A percentile compares a stretch with the other conserved stretches of the same genome.
phyloP scores from a whole-genome alignment of 2,888 invertebrate species.

The Choreutis nemorana region DNA sequence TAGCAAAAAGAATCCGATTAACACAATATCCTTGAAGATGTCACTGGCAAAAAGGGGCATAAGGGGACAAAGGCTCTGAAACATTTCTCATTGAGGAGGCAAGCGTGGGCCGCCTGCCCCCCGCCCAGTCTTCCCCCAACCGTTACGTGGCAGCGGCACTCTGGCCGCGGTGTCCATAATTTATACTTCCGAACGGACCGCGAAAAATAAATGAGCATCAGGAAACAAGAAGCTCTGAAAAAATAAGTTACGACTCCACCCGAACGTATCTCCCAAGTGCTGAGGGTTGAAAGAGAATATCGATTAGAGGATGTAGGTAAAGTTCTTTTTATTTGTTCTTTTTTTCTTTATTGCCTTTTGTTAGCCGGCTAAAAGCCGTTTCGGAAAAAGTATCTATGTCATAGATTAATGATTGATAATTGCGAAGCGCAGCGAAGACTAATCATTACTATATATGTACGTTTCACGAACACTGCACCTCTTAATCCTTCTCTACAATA shows the following conservation, averaged over 20 bases:
- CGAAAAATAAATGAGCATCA: conserved; percentile 55
- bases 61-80: conserved; percentile 53
- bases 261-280: conserved; percentile 14
- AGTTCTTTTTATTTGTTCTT: too few relatives aligned
- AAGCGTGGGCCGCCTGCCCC: conserved; percentile 15
- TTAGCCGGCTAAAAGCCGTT: too few relatives aligned
- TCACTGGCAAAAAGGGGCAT: conserved; percentile 54
- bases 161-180: conserved; percentile 56
- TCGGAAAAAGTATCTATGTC: too few relatives aligned
- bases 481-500: too few relatives aligned
- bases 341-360: too few relatives aligned
- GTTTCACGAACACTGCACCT: too few relatives aligned
- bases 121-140: too few relatives aligned
- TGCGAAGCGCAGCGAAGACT: too few relatives aligned
- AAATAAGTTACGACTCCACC: conserved; percentile 24
- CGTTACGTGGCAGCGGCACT: conserved; percentile 37
- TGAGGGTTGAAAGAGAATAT: too few relatives aligned
- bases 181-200: conserved; percentile 55
- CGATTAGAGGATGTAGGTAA: too few relatives aligned
- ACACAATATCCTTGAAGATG: conserved; percentile 63
- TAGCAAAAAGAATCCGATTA: conserved; percentile 55
- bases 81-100: conserved; percentile 52
- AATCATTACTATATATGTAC: too few relatives aligned
- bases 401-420: too few relatives aligned
- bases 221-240: conserved; percentile 40